Evolutionary conservation across 2,797 vertebrate genomes (phyloP), one percentile per base, ranked within the genome.

Genomic region (Gymnoscopelus microlampas): DNA sequence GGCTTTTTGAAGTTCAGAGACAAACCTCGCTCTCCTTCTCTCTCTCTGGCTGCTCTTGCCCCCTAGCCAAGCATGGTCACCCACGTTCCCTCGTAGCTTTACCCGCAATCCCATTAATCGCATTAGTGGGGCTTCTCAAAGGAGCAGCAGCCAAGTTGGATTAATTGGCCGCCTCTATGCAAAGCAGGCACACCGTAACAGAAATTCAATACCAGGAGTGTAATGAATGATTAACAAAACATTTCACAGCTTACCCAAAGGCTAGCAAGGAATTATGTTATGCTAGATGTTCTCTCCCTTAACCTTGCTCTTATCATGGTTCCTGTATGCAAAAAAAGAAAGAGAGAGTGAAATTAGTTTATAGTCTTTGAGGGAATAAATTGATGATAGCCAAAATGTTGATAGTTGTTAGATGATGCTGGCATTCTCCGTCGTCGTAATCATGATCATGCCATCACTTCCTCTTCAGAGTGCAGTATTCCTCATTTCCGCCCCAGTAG

Each of bases 141-240:
- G 81, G 77, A 76, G 74, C 85, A 83, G 67, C 66, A 81, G 89
- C 84, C 89, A 79, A 87, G 77, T 85, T 88, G 89, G 88, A 94
- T 93, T 94, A 93, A 94, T 94, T 90, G 91, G 84, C 78, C 84
- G 77, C 58, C 70, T 74, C 87, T 87, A 93, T 92, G 91, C 91
- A 94, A 93, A 92, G 88, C 85, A 80, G 87, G 78, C 77, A 82
- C 74, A 82, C 68, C 88, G 86, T 84, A 89, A 85, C 88, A 88
- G 83, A 70, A 91, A 90, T 88, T 87, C 92, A 91, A 93, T 94
- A 89, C 66, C 24, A 70, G 75, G 74, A 85, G 76, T 77, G 77
- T 87, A 91, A 92, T 92, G 90, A 91, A 82, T 90, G 88, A 93
- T 91, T 89, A 89, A 84, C 82, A 85, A 91, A 92, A 88, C 87